Conservation (phyloP, 2,888 invertebrate genomes). For the Cephalotes varians region DNA sequence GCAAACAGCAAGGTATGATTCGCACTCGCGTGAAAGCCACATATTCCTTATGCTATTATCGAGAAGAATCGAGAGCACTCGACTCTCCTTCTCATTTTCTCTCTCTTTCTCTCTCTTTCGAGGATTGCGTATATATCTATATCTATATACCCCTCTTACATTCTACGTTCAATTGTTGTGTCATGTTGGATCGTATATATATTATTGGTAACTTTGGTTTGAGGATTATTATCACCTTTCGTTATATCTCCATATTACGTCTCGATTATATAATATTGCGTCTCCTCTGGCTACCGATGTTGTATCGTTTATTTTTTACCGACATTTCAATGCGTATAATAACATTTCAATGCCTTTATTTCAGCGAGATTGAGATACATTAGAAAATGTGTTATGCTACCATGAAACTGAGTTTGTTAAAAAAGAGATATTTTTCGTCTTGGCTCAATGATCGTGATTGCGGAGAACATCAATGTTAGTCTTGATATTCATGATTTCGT, state of each 20-base stretch:
- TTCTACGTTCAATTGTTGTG: constrained; percentile 63
- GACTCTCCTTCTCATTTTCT: constrained; percentile 25
- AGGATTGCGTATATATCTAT: constrained; percentile 54
- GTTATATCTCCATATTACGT: constrained; percentile 6
- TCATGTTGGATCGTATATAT: constrained; percentile 62
- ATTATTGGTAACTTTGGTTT: constrained; percentile 42
- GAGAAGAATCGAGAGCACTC: constrained; percentile 65
- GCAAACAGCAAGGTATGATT: constrained; percentile 98
- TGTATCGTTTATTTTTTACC: constrained; percentile 47
- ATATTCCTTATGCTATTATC: constrained; percentile 51
- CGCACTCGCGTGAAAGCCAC: constrained; percentile 44
- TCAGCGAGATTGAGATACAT: constrained; percentile 63
- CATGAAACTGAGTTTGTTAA: constrained; percentile 30
- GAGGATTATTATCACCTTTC: constrained; percentile 27
- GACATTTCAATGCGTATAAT: constrained; percentile 83
- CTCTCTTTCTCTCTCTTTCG: constrained; percentile 5
- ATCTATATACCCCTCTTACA: constrained; percentile 53
- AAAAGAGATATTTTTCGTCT: constrained; percentile 38
- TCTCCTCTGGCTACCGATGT: constrained; percentile 54
- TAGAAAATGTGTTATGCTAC: constrained; percentile 57
- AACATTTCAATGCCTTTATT: constrained; percentile 86
- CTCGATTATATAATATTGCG: constrained; percentile 45
- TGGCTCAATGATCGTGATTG: constrained; percentile 37
- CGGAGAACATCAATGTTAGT: background rate
- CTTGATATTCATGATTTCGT: constrained; percentile 1